Percentiles rank a stretch among this genome's conserved stretches.
Conservation (phyloP, 2,888 invertebrate genomes). For the Cenopis cana region DNA sequence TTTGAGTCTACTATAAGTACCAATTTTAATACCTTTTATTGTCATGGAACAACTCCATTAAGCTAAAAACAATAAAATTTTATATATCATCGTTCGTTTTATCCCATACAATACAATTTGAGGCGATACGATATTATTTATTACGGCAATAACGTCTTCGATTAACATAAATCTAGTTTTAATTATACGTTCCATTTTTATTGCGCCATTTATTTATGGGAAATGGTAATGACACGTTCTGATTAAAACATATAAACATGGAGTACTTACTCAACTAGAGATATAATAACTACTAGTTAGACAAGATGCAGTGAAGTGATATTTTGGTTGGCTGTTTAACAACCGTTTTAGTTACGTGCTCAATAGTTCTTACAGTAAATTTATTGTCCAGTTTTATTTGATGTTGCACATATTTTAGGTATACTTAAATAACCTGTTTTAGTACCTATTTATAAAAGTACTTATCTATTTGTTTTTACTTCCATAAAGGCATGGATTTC, state of each 20-base stretch:
- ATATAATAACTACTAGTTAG: not conserved
- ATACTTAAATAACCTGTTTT: too few species aligned
- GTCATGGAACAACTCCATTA: constrained; percentile 61
- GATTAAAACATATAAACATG: constrained; percentile 35
- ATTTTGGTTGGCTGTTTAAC: not conserved
- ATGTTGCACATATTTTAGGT: not conserved
- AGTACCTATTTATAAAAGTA: too few species aligned
- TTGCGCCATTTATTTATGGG: constrained; percentile 47
- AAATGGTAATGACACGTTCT: constrained; percentile 32
- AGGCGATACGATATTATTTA: constrained; percentile 63
- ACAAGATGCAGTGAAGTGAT: not conserved
- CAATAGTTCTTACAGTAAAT: not conserved
- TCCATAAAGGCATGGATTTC: too few species aligned
- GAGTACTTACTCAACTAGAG: constrained; percentile 14
- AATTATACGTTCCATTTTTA: constrained; percentile 63
- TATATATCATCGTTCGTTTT: constrained; percentile 57
- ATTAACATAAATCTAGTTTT: constrained; percentile 66
- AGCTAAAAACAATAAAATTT: constrained; percentile 64
- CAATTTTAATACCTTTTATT: constrained; percentile 27
- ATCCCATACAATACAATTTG: constrained; percentile 59
- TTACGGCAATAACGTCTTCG: constrained; percentile 64
- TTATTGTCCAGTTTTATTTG: not conserved
- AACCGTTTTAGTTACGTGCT: not conserved
- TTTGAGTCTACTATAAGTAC: not conserved
- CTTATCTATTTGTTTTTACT: too few species aligned